Percentiles rank a stretch among this genome's conserved stretches.
Conservation (phyloP, 2,888 invertebrate species). For the Sesia bembeciformis region DNA sequence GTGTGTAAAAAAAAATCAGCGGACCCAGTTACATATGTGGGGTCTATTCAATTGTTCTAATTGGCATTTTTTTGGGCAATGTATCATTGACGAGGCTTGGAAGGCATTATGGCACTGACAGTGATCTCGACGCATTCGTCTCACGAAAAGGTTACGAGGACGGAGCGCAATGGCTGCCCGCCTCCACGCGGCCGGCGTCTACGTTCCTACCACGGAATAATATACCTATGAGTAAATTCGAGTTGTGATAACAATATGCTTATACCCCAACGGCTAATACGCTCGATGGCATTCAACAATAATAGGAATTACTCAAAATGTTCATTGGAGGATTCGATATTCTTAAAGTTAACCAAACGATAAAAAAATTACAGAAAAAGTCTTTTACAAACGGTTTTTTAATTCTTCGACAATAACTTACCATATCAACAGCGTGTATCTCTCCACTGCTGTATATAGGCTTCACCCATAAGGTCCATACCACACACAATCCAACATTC, state of each 20-base stretch:
- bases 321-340: too few relatives aligned
- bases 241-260: not conserved
- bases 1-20: constrained; percentile 27
- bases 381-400: too few relatives aligned
- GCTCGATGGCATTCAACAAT: too few relatives aligned
- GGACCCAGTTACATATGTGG: constrained; percentile 17
- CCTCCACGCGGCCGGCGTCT: not conserved
- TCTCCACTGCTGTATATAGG: too few relatives aligned
- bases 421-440: too few relatives aligned
- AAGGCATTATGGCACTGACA: constrained; percentile 32
- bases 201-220: constrained; percentile 1
- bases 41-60: constrained; percentile 45
- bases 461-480: too few relatives aligned
- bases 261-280: too few relatives aligned
- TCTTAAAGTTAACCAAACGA: too few relatives aligned
- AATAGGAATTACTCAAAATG: too few relatives aligned
- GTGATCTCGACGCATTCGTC: constrained; percentile 22
- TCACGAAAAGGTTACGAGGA: constrained; percentile 26
- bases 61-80: constrained; percentile 40
- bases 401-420: too few relatives aligned
- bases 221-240: constrained; percentile 4
- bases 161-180: constrained; percentile 2
- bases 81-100: constrained; percentile 23
- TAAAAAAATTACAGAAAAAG: too few relatives aligned
- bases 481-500: too few relatives aligned